Evolutionary conservation across 2,888 invertebrate species (phyloP).

Genomic region (Drepana falcataria): DNA sequence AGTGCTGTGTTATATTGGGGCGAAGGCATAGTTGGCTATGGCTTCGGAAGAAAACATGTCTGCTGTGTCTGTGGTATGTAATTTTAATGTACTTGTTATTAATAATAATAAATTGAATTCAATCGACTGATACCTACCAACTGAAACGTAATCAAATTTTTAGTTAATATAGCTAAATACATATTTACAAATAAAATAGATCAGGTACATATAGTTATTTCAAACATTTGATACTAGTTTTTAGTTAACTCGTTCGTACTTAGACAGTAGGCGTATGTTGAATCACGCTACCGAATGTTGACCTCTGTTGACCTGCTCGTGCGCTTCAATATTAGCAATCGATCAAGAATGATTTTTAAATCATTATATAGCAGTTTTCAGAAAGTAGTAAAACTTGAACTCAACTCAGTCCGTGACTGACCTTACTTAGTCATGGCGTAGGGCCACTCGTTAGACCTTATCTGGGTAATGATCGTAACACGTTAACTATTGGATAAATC

Average conservation of each 20-base stretch:
- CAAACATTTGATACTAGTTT: no score
- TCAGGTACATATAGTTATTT: no score
- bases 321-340: no score
- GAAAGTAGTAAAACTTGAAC: constrained; percentile 21
- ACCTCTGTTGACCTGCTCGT: not conserved
- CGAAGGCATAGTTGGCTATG: constrained; percentile 29
- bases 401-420: constrained; percentile 42
- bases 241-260: not conserved
- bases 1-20: constrained; percentile 15
- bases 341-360: no score
- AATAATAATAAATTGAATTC: not conserved
- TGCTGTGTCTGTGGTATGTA: constrained; percentile 52
- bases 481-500: constrained; percentile 22
- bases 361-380: constrained; percentile 10
- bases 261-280: not conserved
- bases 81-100: constrained; percentile 2
- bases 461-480: constrained; percentile 30
- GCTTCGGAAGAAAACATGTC: constrained; percentile 55
- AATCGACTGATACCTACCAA: not conserved
- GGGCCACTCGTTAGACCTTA: constrained; percentile 51
- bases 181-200: no score
- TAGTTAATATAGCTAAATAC: no score
- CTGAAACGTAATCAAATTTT: no score
- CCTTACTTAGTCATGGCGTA: constrained; percentile 60
- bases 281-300: not conserved